phyloP scores from a whole-genome alignment of 2,797 vertebrate genomes.

The Leptodactylus fallax region DNA sequence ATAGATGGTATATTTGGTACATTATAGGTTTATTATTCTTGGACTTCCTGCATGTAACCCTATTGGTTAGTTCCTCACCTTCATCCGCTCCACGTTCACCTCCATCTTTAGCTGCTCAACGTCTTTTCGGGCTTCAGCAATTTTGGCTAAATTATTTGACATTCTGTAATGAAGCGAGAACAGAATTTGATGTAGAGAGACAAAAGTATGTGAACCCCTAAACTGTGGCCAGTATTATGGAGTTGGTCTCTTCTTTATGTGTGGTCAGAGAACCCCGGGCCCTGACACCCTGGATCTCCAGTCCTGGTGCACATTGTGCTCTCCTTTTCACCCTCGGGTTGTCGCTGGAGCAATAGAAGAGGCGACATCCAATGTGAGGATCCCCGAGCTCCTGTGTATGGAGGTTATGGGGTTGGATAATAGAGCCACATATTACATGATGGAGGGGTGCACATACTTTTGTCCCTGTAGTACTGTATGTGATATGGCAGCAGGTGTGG shows the following conservation, averaged over 20 bases:
- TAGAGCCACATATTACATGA: not conserved
- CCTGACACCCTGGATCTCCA: too few relatives aligned
- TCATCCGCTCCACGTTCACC: constrained; percentile 92
- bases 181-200: not conserved
- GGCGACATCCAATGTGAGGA: not conserved
- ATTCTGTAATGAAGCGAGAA: constrained; percentile 69
- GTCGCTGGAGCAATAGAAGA: not conserved
- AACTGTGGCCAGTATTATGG: not conserved
- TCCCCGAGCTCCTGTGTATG: not conserved
- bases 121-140: constrained; percentile 88
- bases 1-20: too few relatives aligned
- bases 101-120: constrained; percentile 93
- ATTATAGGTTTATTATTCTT: too few relatives aligned
- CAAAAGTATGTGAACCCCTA: not conserved
- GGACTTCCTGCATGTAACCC: not conserved
- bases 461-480: not conserved
- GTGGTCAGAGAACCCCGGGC: not conserved
- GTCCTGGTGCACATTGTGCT: too few relatives aligned
- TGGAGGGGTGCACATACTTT: not conserved
- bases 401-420: not conserved
- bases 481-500: not conserved
- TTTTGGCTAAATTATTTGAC: constrained; percentile 95
- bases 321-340: too few relatives aligned
- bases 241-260: not conserved
- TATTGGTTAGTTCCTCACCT: constrained; percentile 73